These are phyloP conservation scores for Petroica traversi DNA, from an alignment of 2,113 vertebrate genomes.

Conservation along the genomic window DNA sequence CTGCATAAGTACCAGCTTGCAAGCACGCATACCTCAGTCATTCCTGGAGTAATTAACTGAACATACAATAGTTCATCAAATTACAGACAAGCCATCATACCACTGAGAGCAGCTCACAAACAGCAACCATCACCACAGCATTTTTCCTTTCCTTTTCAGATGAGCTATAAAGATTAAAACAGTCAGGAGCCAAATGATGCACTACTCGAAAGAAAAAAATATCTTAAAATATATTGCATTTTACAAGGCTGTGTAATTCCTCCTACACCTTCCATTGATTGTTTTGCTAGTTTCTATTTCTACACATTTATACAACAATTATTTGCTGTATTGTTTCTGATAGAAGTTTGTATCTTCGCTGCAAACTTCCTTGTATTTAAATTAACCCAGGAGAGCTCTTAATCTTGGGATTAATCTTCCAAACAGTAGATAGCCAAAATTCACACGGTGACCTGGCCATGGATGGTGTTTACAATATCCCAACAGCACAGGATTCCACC, in stretches of 20 bases:
- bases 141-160: background rate
- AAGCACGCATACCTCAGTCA: conserved; percentile 7
- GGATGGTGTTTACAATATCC: background rate
- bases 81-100: background rate
- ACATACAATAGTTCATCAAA: conserved; percentile 42
- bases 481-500: background rate
- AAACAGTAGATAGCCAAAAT: background rate
- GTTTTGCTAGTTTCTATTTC: background rate
- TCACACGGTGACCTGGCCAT: background rate
- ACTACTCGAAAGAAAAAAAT: background rate
- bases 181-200: conserved; percentile 1
- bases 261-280: background rate
- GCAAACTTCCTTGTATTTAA: background rate
- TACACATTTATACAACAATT: background rate
- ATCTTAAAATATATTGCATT: background rate
- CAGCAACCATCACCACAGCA: background rate
- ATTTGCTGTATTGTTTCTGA: background rate
- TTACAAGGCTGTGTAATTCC: background rate
- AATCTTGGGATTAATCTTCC: background rate
- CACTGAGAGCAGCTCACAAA: background rate
- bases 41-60: conserved; percentile 43
- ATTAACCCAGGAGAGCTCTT: background rate
- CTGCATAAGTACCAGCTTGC: conserved; percentile 17
- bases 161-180: conserved; percentile 31
- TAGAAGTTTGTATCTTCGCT: background rate